These are phyloP conservation scores for Oncorhynchus gorbuscha DNA, from an alignment of 2,113 vertebrate species.

Conservation along the genomic window DNA sequence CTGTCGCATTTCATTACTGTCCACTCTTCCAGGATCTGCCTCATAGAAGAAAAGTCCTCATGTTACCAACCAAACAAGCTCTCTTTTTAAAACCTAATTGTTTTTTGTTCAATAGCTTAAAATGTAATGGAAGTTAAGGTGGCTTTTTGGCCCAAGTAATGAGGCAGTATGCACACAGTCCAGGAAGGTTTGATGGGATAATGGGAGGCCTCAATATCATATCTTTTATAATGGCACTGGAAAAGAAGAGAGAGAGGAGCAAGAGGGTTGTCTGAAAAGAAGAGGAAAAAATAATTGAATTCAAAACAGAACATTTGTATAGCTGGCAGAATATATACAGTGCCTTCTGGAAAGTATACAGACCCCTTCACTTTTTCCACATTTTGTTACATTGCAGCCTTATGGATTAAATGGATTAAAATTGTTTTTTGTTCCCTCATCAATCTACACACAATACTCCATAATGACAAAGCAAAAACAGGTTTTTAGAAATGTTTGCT, in stretches of 20 bases:
- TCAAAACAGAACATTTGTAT: slow-evolving; percentile 63
- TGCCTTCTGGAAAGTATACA: no score
- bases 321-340: slow-evolving; percentile 51
- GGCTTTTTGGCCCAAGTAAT: slow-evolving; percentile 75
- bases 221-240: slow-evolving; percentile 47
- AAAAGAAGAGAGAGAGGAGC: slow-evolving; percentile 41
- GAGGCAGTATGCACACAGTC: slow-evolving; percentile 58
- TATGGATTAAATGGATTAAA: no score
- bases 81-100: slow-evolving; percentile 76
- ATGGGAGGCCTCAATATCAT: slow-evolving; percentile 62
- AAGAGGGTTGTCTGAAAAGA: slow-evolving; percentile 28
- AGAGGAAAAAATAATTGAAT: slow-evolving; percentile 65
- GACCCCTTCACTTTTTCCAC: no score
- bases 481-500: no score
- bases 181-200: slow-evolving; percentile 71
- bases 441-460: no score
- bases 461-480: no score
- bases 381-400: no score
- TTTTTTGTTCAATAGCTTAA: slow-evolving; percentile 77
- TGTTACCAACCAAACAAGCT: slow-evolving; percentile 68
- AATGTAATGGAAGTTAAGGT: slow-evolving; percentile 78
- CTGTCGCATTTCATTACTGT: slow-evolving; percentile 69
- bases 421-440: no score
- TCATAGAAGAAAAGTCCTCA: slow-evolving; percentile 71
- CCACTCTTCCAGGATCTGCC: slow-evolving; percentile 68